phyloP scores from a whole-genome alignment of 2,113 vertebrate species.

The Pelodiscus sinensis region DNA sequence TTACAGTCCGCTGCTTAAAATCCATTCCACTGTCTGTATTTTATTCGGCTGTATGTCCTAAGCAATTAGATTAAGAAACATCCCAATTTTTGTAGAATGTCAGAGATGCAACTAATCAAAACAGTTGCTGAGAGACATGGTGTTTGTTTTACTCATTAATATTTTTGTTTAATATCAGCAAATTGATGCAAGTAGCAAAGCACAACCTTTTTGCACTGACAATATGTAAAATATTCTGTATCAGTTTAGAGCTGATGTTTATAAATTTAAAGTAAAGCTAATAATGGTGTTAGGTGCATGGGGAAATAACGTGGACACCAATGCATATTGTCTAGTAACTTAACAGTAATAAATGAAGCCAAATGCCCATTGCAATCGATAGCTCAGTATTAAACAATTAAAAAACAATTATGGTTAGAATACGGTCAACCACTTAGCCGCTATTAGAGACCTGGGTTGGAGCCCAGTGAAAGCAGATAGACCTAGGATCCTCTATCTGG shows the following conservation, averaged over 20 bases:
- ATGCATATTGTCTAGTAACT: background rate
- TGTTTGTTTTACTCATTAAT: background rate
- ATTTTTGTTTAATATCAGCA: background rate
- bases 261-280: background rate
- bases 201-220: background rate
- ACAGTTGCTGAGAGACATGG: background rate
- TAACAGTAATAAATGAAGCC: background rate
- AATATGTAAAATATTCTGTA: background rate
- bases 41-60: background rate
- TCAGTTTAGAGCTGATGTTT: background rate
- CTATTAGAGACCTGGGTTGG: too few relatives aligned
- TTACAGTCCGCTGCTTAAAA: background rate
- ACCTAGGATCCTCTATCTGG: too few relatives aligned
- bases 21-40: background rate
- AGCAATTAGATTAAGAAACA: background rate
- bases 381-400: background rate
- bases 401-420: background rate
- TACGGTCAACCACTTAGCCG: background rate
- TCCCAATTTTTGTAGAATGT: background rate
- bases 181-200: background rate
- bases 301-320: background rate
- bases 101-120: background rate
- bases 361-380: background rate
- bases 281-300: background rate
- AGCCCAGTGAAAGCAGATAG: too few relatives aligned